Evolutionary conservation across 2,113 vertebrate species (phyloP), one percentile per base, ranked within the genome.

Genomic region (Corythaixoides concolor): DNA sequence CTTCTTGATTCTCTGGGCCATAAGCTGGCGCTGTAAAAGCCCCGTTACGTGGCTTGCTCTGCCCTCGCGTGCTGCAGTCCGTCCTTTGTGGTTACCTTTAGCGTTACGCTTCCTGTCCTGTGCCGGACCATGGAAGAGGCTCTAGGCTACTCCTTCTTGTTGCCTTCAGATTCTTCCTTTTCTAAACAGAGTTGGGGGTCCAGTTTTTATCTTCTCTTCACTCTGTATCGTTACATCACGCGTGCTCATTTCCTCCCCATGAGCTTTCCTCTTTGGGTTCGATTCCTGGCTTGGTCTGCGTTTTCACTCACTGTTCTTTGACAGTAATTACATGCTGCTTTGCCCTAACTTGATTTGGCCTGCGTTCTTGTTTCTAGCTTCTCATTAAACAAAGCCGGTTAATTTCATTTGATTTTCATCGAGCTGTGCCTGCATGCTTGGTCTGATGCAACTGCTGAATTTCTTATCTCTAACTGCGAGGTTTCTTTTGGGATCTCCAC

Each of bases 301-400:
- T 87, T 95, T 93, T 88, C 58, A 58, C 75, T 89, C 79, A 23
- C 92, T 91, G 53, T 93, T 96, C 84, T 85, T 85, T 94, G 94
- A 76, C 93, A 91, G 81, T 96, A 96, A 96, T 97, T 96, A 94
- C 95, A 94, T 94, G 93, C 91, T 95, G 23, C 94, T 97, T 95
- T 95, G 94, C 87, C 94, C 84, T 97, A 89, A 96, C 95, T 97
- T 97, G 91, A 95, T 96, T 97, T 93, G 92, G 70, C 84, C 88
- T 83, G 77, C 92, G 80, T 96, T 94, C 86, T 92, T 92, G 20
- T 89, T 95, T 85, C 94, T 89, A 67, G 84, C 70, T 52, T 95
- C 91, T 96, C 91, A 83, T 93, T 95, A 94, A 94, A 93, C 84
- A 70, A 87, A 95, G 95, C 90, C 94, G 85, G 94, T 96, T 96